Conservation (phyloP, 2,797 vertebrate species). For the Pantherophis vulpinus region DNA sequence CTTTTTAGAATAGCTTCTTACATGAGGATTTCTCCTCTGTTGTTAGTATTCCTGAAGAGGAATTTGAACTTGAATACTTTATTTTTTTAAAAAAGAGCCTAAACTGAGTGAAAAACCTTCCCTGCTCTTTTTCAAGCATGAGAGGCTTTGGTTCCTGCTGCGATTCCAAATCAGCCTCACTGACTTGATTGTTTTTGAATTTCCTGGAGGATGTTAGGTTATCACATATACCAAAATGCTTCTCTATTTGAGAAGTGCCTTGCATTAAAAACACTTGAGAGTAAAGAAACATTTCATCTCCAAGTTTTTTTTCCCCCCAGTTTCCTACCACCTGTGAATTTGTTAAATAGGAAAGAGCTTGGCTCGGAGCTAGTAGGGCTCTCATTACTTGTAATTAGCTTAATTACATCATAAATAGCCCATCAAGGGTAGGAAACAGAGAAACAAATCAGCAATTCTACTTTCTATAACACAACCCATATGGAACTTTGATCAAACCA, state of each 20-base stretch:
- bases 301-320: background rate
- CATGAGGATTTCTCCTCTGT: background rate
- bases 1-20: background rate
- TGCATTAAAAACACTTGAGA: constrained; percentile 1
- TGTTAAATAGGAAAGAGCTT: constrained; percentile 67
- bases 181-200: constrained; percentile 32
- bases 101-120: background rate
- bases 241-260: background rate
- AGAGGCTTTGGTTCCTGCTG: constrained; percentile 21
- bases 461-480: constrained; percentile 53
- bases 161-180: constrained; percentile 20
- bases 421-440: constrained; percentile 68
- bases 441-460: constrained; percentile 68
- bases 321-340: constrained; percentile 69
- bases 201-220: constrained; percentile 3
- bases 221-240: background rate
- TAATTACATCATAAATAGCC: constrained; percentile 73
- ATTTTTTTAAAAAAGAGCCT: background rate
- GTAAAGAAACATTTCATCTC: constrained; percentile 47
- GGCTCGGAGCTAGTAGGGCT: constrained; percentile 65
- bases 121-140: background rate
- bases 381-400: constrained; percentile 71
- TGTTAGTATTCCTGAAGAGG: background rate
- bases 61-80: background rate
- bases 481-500: constrained; percentile 59